Conservation (phyloP, 35 echinoderm and acorn worm species). For the Apostichopus japonicus region DNA sequence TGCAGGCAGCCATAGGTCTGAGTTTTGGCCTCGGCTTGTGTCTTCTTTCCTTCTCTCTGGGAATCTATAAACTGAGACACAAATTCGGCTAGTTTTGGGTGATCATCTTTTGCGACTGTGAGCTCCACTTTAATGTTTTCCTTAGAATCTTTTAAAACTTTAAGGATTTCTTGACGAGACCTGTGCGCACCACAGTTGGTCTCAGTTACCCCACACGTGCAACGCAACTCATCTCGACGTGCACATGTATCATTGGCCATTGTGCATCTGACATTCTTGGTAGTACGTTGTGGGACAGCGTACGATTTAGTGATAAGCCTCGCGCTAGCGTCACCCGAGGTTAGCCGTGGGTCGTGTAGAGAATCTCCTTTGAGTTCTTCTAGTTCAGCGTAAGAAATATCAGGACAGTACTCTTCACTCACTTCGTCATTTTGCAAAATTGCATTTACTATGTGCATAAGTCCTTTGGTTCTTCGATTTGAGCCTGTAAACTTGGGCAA, state of each 20-base stretch:
- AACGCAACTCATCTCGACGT: neutral
- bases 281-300: neutral
- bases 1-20: neutral
- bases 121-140: slow-evolving; percentile 46
- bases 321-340: slow-evolving; percentile 8
- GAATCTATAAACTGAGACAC: slow-evolving; percentile 34
- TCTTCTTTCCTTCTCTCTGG: neutral
- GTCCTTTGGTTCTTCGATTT: neutral
- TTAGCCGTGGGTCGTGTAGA: neutral
- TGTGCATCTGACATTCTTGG: neutral
- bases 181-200: neutral
- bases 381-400: neutral
- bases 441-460: slow-evolving; percentile 10
- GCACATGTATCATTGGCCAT: neutral
- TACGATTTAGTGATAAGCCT: neutral
- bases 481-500: slow-evolving; percentile 31
- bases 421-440: slow-evolving; percentile 11
- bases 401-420: neutral
- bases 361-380: slow-evolving; percentile 35
- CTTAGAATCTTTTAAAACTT: slow-evolving; percentile 41
- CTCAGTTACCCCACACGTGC: neutral
- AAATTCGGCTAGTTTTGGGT: slow-evolving; percentile 43
- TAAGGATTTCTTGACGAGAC: slow-evolving; percentile 24
- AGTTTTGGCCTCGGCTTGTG: neutral
- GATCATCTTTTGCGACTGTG: neutral